phyloP scores from a whole-genome alignment of 2,797 vertebrate genomes.

The Micrastur ruficollis region DNA sequence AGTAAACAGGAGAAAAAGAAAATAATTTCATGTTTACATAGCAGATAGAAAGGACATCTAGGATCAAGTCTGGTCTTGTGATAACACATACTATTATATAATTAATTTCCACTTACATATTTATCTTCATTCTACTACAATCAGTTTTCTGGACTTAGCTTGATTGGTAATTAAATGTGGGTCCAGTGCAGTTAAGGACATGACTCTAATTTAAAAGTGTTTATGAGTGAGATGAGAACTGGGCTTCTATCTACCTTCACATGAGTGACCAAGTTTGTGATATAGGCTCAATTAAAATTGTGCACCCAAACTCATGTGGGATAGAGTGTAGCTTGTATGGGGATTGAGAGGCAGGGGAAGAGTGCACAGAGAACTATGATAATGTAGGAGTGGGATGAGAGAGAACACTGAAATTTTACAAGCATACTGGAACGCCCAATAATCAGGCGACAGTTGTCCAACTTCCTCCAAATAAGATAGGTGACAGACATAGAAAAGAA shows the following conservation, averaged over 20 bases:
- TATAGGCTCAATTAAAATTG: background rate
- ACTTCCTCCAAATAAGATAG: conserved; percentile 15
- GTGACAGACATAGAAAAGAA: conserved; percentile 41
- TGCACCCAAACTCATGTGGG: background rate
- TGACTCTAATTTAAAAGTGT: background rate
- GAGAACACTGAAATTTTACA: background rate
- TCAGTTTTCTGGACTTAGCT: background rate
- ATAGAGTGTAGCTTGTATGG: background rate
- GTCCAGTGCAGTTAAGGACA: background rate
- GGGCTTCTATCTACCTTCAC: background rate
- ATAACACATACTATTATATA: background rate
- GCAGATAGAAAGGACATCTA: background rate
- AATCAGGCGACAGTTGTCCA: background rate
- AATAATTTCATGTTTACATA: background rate
- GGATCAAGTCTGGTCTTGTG: background rate
- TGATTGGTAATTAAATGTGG: background rate
- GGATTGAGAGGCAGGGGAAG: background rate
- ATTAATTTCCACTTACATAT: background rate
- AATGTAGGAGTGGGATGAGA: background rate
- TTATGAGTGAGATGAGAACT: background rate
- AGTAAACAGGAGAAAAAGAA: background rate
- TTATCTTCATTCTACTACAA: background rate
- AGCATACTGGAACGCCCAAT: background rate
- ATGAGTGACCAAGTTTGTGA: background rate
- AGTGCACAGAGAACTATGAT: background rate